Percentiles rank a stretch among this genome's conserved stretches.
These are phyloP conservation scores for Engraulis encrasicolus DNA, from an alignment of 2,113 vertebrate species.

Conservation along the genomic window DNA sequence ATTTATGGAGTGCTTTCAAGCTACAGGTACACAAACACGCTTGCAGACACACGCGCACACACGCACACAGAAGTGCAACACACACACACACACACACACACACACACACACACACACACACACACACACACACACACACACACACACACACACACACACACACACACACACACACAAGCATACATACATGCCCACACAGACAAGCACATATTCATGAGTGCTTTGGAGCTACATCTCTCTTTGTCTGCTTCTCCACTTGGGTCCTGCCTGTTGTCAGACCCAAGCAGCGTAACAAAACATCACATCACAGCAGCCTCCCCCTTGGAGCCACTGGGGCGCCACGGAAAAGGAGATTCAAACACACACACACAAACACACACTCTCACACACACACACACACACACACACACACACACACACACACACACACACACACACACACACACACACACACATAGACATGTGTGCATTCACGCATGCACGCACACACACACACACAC, in stretches of 20 bases:
- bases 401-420: neutral
- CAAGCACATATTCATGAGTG: neutral
- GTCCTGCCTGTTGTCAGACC: neutral
- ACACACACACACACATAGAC: neutral
- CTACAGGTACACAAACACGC: neutral
- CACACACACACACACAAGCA: neutral
- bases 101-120: neutral
- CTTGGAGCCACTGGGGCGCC: neutral
- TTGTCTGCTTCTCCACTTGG: neutral
- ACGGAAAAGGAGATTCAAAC: neutral
- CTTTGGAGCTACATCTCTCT: neutral
- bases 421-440: neutral
- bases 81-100: constrained; percentile 21
- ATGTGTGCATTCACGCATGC: neutral
- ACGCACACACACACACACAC: neutral
- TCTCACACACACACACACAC: neutral
- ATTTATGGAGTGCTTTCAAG: no score
- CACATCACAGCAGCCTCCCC: neutral
- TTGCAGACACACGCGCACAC: constrained; percentile 25
- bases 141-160: constrained; percentile 6
- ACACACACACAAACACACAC: neutral
- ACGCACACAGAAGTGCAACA: neutral
- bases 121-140: constrained; percentile 27
- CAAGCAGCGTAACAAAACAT: neutral
- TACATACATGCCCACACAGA: neutral